Conservation (phyloP, 2,797 vertebrate genomes). For the Arctocebus calabarensis region DNA sequence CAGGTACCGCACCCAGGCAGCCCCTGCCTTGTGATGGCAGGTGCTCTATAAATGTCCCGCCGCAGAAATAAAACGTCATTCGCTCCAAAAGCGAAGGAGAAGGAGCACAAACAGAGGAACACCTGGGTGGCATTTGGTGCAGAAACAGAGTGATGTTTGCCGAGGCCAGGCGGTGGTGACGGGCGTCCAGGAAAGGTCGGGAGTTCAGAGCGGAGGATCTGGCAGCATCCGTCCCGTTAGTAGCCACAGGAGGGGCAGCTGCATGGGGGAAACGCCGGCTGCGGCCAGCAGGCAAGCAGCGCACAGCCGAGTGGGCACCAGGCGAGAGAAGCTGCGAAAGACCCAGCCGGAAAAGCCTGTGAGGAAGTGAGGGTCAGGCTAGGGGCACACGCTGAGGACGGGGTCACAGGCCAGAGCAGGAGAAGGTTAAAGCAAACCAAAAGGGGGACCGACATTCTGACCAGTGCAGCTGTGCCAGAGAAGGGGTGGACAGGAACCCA, state of each 20-base stretch:
- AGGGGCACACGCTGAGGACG: fast-evolving
- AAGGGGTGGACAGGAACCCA: neutral
- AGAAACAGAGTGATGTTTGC: neutral
- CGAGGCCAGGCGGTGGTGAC: fast-evolving
- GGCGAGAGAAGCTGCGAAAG: neutral
- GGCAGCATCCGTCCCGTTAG: neutral
- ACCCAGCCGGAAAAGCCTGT: neutral
- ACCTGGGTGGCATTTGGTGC: constrained; percentile 42
- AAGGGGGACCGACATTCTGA: fast-evolving
- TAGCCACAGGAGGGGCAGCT: constrained; percentile 65
- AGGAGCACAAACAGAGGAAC: neutral
- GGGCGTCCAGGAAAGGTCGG: constrained; percentile 29
- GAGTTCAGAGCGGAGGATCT: constrained; percentile 40
- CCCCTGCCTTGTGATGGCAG: neutral
- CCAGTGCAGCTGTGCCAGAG: fast-evolving
- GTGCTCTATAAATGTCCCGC: neutral
- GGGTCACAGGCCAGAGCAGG: neutral
- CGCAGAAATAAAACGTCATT: constrained; percentile 27
- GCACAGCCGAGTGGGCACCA: neutral
- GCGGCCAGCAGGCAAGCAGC: neutral
- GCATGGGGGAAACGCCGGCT: neutral
- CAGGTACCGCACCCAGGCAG: no score
- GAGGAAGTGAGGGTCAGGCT: neutral
- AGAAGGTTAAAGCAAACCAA: neutral
- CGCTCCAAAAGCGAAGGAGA: neutral